Evolutionary conservation across 2,113 vertebrate species (phyloP).

Genomic region (Tricholaema leucomelas): DNA sequence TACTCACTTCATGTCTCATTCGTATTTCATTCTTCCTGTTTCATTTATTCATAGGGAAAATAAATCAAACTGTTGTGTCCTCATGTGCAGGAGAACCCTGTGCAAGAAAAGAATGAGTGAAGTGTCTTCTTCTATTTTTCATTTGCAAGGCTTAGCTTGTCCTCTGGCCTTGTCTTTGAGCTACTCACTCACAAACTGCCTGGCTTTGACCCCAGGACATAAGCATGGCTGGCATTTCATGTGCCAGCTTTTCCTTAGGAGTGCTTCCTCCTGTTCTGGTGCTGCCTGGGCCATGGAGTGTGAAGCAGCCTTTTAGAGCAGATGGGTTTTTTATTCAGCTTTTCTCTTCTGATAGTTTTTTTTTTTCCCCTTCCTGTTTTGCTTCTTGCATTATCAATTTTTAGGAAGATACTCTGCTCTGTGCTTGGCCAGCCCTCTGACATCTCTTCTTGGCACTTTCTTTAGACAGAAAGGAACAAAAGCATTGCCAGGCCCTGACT

Average conservation of each 20-base stretch:
- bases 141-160: background rate
- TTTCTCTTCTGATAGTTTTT: background rate
- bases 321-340: background rate
- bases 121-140: background rate
- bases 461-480: background rate
- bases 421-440: background rate
- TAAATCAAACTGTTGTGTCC: background rate
- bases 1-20: background rate
- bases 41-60: rapidly evolving
- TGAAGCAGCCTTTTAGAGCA: background rate
- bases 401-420: background rate
- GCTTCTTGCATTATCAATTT: background rate
- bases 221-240: background rate
- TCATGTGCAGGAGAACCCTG: background rate
- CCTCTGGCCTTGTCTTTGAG: background rate
- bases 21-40: background rate
- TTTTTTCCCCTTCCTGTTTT: background rate
- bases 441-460: background rate
- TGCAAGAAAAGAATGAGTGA: background rate
- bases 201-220: background rate
- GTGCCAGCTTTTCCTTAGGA: background rate
- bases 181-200: background rate
- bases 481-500: background rate
- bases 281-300: background rate
- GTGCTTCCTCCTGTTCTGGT: background rate